phyloP scores from a whole-genome alignment of 30 jellyfish, hydroid and myxozoan genomes.

The Aurelia coerulea region DNA sequence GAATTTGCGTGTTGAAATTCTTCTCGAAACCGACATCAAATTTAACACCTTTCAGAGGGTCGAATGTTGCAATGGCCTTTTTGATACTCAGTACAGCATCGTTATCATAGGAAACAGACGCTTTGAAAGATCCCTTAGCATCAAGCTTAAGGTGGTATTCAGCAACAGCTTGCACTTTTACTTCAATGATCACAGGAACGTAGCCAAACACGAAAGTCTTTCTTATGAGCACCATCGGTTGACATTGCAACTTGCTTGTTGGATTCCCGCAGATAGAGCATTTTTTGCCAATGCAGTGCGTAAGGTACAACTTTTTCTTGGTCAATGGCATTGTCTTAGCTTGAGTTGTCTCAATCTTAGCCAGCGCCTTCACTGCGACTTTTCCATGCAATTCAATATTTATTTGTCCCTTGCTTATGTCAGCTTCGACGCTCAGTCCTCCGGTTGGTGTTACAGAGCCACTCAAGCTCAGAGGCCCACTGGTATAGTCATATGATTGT shows the following conservation, averaged over 20 bases:
- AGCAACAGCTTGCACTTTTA: slow-evolving; percentile 33
- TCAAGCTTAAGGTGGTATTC: neutral
- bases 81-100: slow-evolving; percentile 2
- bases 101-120: neutral
- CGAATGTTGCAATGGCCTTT: slow-evolving; percentile 44
- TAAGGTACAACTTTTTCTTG: slow-evolving; percentile 10
- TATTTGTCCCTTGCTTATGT: neutral
- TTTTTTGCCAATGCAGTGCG: slow-evolving; percentile 14
- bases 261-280: slow-evolving; percentile 11
- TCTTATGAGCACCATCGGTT: slow-evolving; percentile 5
- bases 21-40: slow-evolving; percentile 3
- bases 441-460: slow-evolving; percentile 9
- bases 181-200: slow-evolving; percentile 27
- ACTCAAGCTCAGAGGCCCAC: neutral
- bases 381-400: neutral
- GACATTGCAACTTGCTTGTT: neutral
- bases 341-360: neutral
- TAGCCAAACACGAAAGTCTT: slow-evolving; percentile 12
- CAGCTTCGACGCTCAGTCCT: neutral
- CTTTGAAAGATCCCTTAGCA: neutral
- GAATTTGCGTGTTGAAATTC: neutral
- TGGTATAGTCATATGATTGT: neutral
- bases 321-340: neutral
- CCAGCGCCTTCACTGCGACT: neutral
- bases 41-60: slow-evolving; percentile 11